A percentile compares a stretch with the other conserved stretches of the same genome.
Conservation (phyloP, 2,888 invertebrate genomes). For the Embidobia sp. region DNA sequence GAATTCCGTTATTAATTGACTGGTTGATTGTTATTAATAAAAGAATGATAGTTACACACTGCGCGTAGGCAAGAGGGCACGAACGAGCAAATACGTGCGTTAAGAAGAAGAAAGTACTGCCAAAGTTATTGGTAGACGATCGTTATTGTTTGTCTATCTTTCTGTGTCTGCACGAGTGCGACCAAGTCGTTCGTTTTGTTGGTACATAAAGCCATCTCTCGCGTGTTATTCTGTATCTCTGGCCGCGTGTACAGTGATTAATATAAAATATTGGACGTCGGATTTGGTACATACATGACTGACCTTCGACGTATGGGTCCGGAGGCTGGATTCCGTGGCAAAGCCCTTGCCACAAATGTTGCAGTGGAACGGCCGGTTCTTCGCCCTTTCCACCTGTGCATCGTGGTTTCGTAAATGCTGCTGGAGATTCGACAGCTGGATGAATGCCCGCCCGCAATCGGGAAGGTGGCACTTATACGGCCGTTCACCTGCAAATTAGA, state of each 20-base stretch:
- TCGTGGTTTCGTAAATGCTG: conserved; percentile 98
- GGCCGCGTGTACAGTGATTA: conserved; percentile 61
- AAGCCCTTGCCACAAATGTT: conserved; percentile 98
- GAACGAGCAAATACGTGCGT: conserved; percentile 61
- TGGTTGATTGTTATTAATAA: conserved; percentile 55
- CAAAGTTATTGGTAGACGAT: conserved; percentile 16
- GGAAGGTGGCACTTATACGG: conserved; percentile 98
- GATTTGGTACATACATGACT: conserved; percentile 86
- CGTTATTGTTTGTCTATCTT: conserved; percentile 1
- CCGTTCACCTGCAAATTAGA: conserved; percentile 90
- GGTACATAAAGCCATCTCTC: conserved; percentile 63
- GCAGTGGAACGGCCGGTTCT: conserved; percentile 97
- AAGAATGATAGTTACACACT: conserved; percentile 66
- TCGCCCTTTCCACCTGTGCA: conserved; percentile 96
- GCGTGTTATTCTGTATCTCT: conserved; percentile 64
- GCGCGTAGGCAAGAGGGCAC: conserved; percentile 65
- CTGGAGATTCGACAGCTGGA: conserved; percentile 97
- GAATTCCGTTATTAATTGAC: conserved; percentile 62
- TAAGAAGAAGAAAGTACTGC: conserved; percentile 43
- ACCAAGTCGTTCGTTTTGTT: conserved; percentile 50
- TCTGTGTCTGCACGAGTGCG: conserved; percentile 37
- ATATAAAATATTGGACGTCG: conserved; percentile 78
- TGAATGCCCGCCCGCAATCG: conserved; percentile 97
- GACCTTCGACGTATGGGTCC: conserved; percentile 99
- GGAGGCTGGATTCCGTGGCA: conserved; percentile 96